phyloP scores from a whole-genome alignment of 1,140 invertebrate genomes.

The Drosophila truncata region DNA sequence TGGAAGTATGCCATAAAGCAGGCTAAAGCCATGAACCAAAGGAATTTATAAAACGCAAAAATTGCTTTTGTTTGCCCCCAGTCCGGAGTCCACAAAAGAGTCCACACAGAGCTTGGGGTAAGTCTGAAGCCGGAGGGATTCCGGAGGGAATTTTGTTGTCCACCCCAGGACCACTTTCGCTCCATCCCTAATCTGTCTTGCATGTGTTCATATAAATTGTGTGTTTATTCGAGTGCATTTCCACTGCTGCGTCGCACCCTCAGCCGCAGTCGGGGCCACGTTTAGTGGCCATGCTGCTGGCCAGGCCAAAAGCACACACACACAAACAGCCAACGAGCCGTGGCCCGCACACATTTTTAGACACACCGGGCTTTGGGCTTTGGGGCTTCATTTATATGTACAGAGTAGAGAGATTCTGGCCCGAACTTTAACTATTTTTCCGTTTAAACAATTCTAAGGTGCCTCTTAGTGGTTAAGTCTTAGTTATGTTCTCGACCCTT shows the following conservation, averaged over 20 bases:
- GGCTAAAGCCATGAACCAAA: conserved; percentile 45
- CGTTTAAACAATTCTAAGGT: conserved; percentile 72
- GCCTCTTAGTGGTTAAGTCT: conserved; percentile 55
- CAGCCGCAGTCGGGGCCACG: conserved; percentile 52
- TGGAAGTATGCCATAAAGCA: conserved; percentile 49
- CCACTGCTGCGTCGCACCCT: conserved; percentile 76
- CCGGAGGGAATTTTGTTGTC: not conserved
- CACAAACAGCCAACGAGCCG: not conserved
- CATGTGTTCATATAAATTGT: conserved; percentile 81
- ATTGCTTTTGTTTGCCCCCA: conserved; percentile 70
- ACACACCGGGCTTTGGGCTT: conserved; percentile 41
- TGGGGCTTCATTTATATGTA: conserved; percentile 71
- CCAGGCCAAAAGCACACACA: conserved; percentile 2
- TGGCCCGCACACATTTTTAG: not conserved
- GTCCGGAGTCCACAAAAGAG: conserved; percentile 39
- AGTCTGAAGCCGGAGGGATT: not conserved
- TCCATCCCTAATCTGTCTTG: conserved; percentile 52
- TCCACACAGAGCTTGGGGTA: not conserved
- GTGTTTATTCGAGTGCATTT: conserved; percentile 83
- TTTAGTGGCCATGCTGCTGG: conserved; percentile 56
- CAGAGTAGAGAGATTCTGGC: conserved; percentile 4
- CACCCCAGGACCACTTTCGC: conserved; percentile 18
- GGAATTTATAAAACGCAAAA: conserved; percentile 73
- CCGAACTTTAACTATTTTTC: conserved; percentile 62
- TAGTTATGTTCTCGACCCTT: conserved; percentile 58